These are phyloP conservation scores for Yponomeuta evonymella DNA, from an alignment of 2,888 invertebrate genomes.

Conservation along the genomic window DNA sequence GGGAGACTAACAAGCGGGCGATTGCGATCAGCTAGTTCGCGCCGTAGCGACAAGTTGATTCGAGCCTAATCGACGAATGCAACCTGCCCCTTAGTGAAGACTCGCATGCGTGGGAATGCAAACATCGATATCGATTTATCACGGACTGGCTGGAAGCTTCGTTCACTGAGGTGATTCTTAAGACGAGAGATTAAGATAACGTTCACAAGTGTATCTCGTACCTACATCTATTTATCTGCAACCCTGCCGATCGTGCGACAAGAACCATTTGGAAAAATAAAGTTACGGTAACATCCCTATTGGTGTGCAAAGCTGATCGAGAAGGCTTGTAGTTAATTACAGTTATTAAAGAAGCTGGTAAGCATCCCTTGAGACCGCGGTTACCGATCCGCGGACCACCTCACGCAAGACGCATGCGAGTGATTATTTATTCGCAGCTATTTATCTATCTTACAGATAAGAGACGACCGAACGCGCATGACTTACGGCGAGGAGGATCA, in stretches of 20 bases:
- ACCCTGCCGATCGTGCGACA: background rate
- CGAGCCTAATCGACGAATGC: constrained; percentile 35
- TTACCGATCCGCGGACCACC: constrained; percentile 48
- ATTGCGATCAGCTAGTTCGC: constrained; percentile 63
- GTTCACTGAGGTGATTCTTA: background rate
- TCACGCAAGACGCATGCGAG: constrained; percentile 35
- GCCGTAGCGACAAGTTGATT: constrained; percentile 57
- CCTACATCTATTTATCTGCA: background rate
- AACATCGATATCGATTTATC: constrained; percentile 7
- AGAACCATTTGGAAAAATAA: background rate
- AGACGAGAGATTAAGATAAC: background rate
- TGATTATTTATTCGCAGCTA: constrained; percentile 30
- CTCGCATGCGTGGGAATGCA: background rate
- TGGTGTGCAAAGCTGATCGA: constrained; percentile 25
- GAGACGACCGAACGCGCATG: constrained; percentile 33
- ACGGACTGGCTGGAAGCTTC: constrained; percentile 12
- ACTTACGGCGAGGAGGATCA: constrained; percentile 35
- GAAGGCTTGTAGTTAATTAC: constrained; percentile 58
- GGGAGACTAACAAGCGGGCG: constrained; percentile 55
- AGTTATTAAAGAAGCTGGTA: constrained; percentile 57
- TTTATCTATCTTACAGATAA: constrained; percentile 35
- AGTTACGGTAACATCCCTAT: constrained; percentile 13
- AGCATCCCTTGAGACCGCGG: constrained; percentile 41
- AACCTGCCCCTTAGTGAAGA: constrained; percentile 35
- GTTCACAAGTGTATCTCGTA: background rate